A percentile compares a stretch with the other conserved stretches of the same genome.
phyloP scores from a whole-genome alignment of 2,113 vertebrate genomes.

The Rhinopomastus cyanomelas region DNA sequence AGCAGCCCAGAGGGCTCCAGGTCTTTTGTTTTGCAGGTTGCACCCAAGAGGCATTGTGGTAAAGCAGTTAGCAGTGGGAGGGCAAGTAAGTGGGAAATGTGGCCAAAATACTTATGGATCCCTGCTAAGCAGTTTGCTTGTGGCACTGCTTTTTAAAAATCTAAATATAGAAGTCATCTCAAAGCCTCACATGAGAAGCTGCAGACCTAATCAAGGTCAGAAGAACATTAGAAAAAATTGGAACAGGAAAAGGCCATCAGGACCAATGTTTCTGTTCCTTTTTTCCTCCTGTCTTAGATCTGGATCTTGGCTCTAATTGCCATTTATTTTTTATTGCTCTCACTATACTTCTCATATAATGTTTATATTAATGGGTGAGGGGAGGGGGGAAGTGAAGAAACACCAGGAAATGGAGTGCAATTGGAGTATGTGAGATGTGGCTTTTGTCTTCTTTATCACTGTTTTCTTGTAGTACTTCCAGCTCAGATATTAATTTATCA shows the following conservation, averaged over 20 bases:
- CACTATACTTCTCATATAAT: conserved; percentile 68
- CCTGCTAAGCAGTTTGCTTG: background rate
- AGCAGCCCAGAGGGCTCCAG: background rate
- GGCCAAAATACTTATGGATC: background rate
- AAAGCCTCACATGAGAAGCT: conserved; percentile 53
- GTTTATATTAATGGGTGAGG: conserved; percentile 64
- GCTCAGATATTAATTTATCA: conserved; percentile 59
- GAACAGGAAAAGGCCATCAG: conserved; percentile 70
- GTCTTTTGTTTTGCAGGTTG: background rate
- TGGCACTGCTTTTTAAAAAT: background rate
- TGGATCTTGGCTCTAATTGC: conserved; percentile 53
- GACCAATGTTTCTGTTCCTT: conserved; percentile 68
- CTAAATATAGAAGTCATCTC: conserved; percentile 49
- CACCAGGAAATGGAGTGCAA: conserved; percentile 52
- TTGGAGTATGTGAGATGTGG: conserved; percentile 50
- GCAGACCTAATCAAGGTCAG: conserved; percentile 68
- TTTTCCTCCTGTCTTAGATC: conserved; percentile 65
- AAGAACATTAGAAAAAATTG: conserved; percentile 70
- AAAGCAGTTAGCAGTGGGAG: background rate
- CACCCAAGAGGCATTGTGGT: background rate
- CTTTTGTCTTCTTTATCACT: conserved; percentile 58
- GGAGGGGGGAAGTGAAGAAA: conserved; percentile 40
- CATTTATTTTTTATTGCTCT: conserved; percentile 62
- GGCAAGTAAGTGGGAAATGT: background rate
- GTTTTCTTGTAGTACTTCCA: conserved; percentile 53